Evolutionary conservation across 2,797 vertebrate species (phyloP), one percentile per base, ranked within the genome.

Genomic region (Pangasius macronema): DNA sequence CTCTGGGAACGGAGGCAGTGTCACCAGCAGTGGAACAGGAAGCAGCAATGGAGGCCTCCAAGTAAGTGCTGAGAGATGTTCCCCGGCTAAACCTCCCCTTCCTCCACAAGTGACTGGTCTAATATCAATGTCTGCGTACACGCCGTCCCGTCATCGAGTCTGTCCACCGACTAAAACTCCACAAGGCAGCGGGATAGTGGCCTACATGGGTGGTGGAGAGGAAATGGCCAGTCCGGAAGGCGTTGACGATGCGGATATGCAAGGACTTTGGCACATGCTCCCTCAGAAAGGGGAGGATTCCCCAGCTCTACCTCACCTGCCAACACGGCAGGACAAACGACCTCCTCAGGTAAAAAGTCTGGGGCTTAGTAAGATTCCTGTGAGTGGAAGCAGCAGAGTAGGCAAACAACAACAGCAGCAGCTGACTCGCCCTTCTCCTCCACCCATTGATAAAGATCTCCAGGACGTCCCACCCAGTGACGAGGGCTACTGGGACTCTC

Each of bases 151-250:
- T 93, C 87, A 92, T 92, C 63, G 92, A 90, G 27, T 85, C 92
- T 80, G 92, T 87, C 1, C 91, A 87, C 3, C 92, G 5, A 53
- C 82, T 75, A 86, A 95, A 93, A 98, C 97, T 93, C 95, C 94
- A 63, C 93, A 97, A 53, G 94, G 96, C 80, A 96, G 96, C 27
- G 95, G 96, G 10, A 95, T 98, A 93, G 96, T 98, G 90, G 96
- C 97, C 87, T 99, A 99, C 94, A 99, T 99, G 95, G 99, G 99
- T 53, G 99, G 98, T 75, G 98, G 99, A 83, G 99, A 99, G 92
- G 99, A 99, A 95, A 99, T 99, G 99, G 99, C 99, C 63, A 99
- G 97, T 93, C 98, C 99, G 0, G 99, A 99, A 20, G 97, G 96
- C 91, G 97, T 97, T 87, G 97, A 98, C 5, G 97, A 99, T 88